phyloP scores from a whole-genome alignment of 2,113 vertebrate genomes.

The Pleuronectes platessa region DNA sequence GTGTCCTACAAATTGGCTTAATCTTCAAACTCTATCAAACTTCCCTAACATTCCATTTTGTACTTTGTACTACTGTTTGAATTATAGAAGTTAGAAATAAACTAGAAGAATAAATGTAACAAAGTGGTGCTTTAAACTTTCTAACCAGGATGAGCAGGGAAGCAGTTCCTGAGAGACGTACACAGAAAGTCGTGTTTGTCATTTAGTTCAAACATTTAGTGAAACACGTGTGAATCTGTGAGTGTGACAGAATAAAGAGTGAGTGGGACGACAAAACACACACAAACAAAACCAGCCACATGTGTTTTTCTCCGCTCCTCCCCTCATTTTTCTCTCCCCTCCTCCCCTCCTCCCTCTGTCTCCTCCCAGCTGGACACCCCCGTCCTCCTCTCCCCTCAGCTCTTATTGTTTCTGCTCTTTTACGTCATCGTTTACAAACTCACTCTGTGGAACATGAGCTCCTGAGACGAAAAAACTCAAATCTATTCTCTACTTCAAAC shows the following conservation, averaged over 20 bases:
- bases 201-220: background rate
- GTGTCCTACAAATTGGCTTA: no score
- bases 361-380: slow-evolving; percentile 61
- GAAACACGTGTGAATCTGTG: background rate
- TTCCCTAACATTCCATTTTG: background rate
- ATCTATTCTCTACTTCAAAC: no score
- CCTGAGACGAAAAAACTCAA: slow-evolving; percentile 16
- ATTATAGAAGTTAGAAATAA: no score
- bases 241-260: background rate
- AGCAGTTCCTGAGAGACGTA: background rate
- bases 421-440: slow-evolving; percentile 74
- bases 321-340: slow-evolving; percentile 9
- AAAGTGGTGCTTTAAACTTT: no score
- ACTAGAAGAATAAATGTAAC: no score
- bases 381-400: slow-evolving; percentile 61
- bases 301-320: background rate
- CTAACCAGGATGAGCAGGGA: no score
- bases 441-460: slow-evolving; percentile 64
- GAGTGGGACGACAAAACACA: slow-evolving; percentile 13
- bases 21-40: background rate
- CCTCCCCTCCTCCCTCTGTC: slow-evolving; percentile 14
- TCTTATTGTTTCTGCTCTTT: slow-evolving; percentile 66
- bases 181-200: background rate
- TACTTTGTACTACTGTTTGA: background rate
- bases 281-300: background rate